These are phyloP conservation scores for Halictus ligatus DNA, from an alignment of 2,888 invertebrate species.

Conservation along the genomic window DNA sequence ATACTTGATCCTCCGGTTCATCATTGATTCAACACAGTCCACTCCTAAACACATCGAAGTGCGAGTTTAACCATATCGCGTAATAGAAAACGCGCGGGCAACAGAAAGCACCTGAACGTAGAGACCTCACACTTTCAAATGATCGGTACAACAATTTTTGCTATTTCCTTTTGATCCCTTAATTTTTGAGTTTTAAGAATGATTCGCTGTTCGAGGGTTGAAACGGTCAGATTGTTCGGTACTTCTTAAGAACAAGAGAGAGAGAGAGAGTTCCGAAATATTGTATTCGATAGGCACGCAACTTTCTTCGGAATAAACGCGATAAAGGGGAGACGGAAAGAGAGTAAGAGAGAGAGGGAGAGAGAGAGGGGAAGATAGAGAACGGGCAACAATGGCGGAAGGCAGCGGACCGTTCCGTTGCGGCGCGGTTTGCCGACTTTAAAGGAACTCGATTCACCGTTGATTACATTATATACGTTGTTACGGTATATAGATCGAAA, in stretches of 20 bases:
- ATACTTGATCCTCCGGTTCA: no score
- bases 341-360: background rate
- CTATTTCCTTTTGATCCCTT: no score
- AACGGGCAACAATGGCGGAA: constrained; percentile 19
- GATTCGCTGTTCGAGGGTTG: background rate
- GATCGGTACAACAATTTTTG: no score
- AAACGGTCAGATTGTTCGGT: background rate
- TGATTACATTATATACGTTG: constrained; percentile 54
- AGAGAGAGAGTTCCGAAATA: background rate
- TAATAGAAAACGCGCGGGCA: no score
- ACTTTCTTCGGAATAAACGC: background rate
- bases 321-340: background rate
- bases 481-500: constrained; percentile 57
- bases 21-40: no score
- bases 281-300: background rate
- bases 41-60: no score
- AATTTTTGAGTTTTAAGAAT: background rate
- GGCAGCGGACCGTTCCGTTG: constrained; percentile 16
- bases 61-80: no score
- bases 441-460: constrained; percentile 46
- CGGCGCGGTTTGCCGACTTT: constrained; percentile 28
- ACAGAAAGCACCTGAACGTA: no score
- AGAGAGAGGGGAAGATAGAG: background rate
- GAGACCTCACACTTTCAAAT: no score
- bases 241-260: background rate